These are phyloP conservation scores for Resseliella maxima DNA, from an alignment of 2,888 invertebrate species.

Conservation along the genomic window DNA sequence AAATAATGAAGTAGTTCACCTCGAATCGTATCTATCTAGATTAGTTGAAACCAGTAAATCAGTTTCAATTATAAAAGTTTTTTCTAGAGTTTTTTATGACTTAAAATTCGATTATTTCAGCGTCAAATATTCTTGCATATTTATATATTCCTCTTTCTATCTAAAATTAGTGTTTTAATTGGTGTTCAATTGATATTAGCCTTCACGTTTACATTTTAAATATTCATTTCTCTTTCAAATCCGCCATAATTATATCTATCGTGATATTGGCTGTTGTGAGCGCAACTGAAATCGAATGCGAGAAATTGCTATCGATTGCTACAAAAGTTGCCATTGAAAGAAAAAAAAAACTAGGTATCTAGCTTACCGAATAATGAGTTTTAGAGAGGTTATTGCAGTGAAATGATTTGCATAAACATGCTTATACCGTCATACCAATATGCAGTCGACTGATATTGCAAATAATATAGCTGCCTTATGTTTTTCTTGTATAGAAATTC, in stretches of 20 bases:
- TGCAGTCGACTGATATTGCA: background rate
- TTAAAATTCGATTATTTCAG: background rate
- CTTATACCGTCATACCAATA: background rate
- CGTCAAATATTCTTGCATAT: background rate
- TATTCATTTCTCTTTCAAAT: constrained; percentile 50
- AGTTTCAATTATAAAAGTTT: constrained; percentile 1
- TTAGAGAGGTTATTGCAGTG: background rate
- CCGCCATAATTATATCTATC: background rate
- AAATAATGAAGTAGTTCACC: background rate
- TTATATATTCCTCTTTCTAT: background rate
- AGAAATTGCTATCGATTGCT: background rate
- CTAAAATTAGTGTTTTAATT: constrained; percentile 17
- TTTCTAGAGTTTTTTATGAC: constrained; percentile 3
- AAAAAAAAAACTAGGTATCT: background rate
- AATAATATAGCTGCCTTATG: background rate
- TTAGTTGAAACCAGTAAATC: background rate
- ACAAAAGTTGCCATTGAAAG: constrained; percentile 6
- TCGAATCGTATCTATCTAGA: constrained; percentile 23
- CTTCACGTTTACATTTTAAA: constrained; percentile 40
- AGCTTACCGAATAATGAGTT: background rate
- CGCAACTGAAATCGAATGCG: background rate
- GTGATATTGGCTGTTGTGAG: background rate
- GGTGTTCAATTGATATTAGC: background rate
- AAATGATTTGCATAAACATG: constrained; percentile 3
- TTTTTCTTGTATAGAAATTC: background rate